Evolutionary conservation across 2,888 invertebrate species (phyloP).

Genomic region (Papilio elwesi): DNA sequence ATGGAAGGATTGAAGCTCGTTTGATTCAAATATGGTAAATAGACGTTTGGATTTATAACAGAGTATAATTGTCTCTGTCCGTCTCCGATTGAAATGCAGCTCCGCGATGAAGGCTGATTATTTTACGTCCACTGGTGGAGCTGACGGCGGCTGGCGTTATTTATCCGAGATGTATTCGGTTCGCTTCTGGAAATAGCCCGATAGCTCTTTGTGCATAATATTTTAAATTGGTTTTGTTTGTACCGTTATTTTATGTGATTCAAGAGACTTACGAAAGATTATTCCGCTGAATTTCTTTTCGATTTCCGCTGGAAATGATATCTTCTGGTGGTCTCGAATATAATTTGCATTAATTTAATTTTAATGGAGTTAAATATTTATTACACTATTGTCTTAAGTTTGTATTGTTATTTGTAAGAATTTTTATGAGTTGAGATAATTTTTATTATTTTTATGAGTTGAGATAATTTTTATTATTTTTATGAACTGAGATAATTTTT

Average conservation of each 20-base stretch:
- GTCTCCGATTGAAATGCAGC: conserved; percentile 50
- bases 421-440: not conserved
- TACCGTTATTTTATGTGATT: conserved; percentile 10
- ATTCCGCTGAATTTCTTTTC: not conserved
- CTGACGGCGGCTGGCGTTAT: conserved; percentile 28
- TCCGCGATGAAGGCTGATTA: conserved; percentile 43
- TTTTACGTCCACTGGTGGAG: conserved; percentile 37
- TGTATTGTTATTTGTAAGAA: not conserved
- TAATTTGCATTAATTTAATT: conserved; percentile 8
- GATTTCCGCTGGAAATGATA: not conserved
- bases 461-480: too few species aligned
- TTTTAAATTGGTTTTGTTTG: conserved; percentile 8
- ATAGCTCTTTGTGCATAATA: conserved; percentile 6
- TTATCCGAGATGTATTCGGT: conserved; percentile 6
- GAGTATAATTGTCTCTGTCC: conserved; percentile 60
- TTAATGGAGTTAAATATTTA: conserved; percentile 1
- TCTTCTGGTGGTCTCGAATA: conserved; percentile 23
- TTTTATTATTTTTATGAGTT: not conserved
- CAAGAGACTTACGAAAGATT: not conserved
- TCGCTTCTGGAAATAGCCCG: conserved; percentile 25
- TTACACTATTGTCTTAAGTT: not conserved
- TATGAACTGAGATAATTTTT: too few species aligned
- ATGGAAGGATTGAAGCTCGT: conserved; percentile 10
- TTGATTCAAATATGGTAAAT: conserved; percentile 55
- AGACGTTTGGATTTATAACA: conserved; percentile 61